Evolutionary conservation across 2,113 vertebrate species (phyloP).

Genomic region (Uria lomvia): DNA sequence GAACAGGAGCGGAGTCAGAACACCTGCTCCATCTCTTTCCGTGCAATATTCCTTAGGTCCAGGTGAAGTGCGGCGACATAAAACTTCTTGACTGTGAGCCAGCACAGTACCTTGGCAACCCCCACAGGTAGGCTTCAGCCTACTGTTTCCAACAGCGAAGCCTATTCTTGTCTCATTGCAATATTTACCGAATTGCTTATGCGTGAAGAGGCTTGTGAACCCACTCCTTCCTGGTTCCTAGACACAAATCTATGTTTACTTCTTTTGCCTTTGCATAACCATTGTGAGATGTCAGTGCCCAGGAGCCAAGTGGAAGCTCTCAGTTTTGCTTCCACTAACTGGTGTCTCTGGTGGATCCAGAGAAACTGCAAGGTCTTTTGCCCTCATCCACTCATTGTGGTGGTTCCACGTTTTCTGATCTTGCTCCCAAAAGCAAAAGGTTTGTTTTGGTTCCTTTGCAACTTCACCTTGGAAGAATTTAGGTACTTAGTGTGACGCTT

Average conservation of each 20-base stretch:
- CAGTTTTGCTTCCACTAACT: background rate
- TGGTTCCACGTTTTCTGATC: background rate
- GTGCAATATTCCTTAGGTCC: background rate
- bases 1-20: background rate
- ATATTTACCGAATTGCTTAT: background rate
- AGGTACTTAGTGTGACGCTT: background rate
- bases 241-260: background rate
- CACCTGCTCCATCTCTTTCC: background rate
- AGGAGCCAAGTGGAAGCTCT: background rate
- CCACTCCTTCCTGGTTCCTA: background rate
- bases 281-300: background rate
- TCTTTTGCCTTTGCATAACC: background rate
- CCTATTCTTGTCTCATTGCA: background rate
- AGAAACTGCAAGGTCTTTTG: background rate
- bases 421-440: background rate
- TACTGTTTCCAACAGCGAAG: background rate
- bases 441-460: background rate
- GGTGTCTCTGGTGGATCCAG: background rate
- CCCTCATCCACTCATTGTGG: background rate
- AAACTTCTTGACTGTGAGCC: background rate
- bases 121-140: background rate
- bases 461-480: background rate
- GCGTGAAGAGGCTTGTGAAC: background rate
- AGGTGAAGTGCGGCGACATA: background rate
- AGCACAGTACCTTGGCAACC: background rate